Evolutionary conservation across 2,888 invertebrate species (phyloP).

Genomic region (Agriopis aurantiaria): DNA sequence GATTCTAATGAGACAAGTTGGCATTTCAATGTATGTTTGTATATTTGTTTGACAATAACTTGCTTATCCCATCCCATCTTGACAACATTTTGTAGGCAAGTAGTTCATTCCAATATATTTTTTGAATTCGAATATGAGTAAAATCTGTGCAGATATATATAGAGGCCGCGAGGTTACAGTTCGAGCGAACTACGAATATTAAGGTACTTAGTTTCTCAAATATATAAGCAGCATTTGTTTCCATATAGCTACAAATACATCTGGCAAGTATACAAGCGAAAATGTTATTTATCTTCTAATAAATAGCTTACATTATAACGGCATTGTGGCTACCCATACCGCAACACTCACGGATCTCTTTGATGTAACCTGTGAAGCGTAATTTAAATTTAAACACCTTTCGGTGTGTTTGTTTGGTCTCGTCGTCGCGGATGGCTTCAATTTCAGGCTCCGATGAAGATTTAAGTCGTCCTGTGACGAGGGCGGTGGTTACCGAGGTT

Average conservation of each 20-base stretch:
- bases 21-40: too few species aligned
- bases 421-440: conserved; percentile 48
- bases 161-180: too few species aligned
- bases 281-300: not conserved
- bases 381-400: conserved; percentile 65
- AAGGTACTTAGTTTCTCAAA: too few species aligned
- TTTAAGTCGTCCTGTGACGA: conserved; percentile 27
- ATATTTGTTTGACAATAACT: too few species aligned
- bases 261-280: not conserved
- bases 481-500: conserved; percentile 4
- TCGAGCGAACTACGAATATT: too few species aligned
- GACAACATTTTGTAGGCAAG: too few species aligned
- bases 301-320: not conserved
- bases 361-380: conserved; percentile 60
- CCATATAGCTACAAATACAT: not conserved
- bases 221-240: too few species aligned
- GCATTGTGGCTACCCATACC: conserved; percentile 43
- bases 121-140: too few species aligned
- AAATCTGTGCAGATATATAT: too few species aligned
- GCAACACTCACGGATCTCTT: conserved; percentile 52
- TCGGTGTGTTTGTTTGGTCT: conserved; percentile 46
- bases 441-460: conserved; percentile 55
- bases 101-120: too few species aligned
- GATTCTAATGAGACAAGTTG: too few species aligned
- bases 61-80: too few species aligned